phyloP scores from a whole-genome alignment of 2,888 invertebrate species.

The Dynastes hyllus region DNA sequence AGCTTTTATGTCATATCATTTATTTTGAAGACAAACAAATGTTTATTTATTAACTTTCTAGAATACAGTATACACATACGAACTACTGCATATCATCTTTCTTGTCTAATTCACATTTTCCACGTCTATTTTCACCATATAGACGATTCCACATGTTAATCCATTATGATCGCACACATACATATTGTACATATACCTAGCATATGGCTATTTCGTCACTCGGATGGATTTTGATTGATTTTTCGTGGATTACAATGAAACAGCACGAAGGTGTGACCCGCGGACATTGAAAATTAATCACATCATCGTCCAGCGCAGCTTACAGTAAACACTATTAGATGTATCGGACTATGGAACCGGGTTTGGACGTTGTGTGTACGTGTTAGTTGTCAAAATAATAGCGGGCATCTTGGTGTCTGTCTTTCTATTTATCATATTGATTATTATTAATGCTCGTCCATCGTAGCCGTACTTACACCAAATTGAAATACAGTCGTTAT shows the following conservation, averaged over 20 bases:
- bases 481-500: constrained; percentile 25
- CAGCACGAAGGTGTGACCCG: constrained; percentile 26
- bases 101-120: neutral
- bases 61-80: too few species aligned
- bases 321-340: constrained; percentile 30
- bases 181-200: neutral
- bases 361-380: constrained; percentile 21
- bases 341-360: constrained; percentile 18
- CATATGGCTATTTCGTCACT: constrained; percentile 18
- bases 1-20: too few species aligned
- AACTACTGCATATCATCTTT: too few species aligned
- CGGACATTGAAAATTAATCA: constrained; percentile 4
- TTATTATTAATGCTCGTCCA: constrained; percentile 27
- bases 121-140: neutral
- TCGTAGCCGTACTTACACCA: neutral
- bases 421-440: constrained; percentile 37
- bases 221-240: constrained; percentile 20
- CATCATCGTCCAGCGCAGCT: neutral
- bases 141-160: neutral
- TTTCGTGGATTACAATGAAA: constrained; percentile 35
- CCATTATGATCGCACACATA: neutral
- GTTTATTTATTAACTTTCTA: too few species aligned
- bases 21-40: too few species aligned
- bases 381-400: constrained; percentile 32
- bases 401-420: neutral